phyloP scores from a whole-genome alignment of 2,888 invertebrate species.

The Nebria brevicollis region DNA sequence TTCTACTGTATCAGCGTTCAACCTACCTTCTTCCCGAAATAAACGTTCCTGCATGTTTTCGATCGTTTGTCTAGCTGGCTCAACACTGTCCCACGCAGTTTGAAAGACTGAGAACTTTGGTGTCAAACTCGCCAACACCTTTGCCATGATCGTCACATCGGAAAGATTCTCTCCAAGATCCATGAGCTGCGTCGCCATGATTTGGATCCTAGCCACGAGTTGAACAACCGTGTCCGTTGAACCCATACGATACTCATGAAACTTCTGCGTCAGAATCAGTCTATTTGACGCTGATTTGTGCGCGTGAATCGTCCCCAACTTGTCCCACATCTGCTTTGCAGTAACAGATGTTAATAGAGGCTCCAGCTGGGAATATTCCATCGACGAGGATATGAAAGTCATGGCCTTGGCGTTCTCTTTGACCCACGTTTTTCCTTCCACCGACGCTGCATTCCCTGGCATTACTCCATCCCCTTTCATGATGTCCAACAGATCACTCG shows the following conservation, averaged over 20 bases:
- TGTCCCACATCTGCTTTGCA: no score
- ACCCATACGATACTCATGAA: no score
- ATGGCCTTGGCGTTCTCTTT: conserved; percentile 51
- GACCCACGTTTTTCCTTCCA: conserved; percentile 40
- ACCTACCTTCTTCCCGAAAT: conserved; percentile 42
- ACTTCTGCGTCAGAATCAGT: no score
- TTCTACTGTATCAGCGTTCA: not conserved
- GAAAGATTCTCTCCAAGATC: conserved; percentile 49
- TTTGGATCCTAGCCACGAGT: no score
- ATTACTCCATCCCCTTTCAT: conserved; percentile 27
- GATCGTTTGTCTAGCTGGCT: conserved; percentile 47
- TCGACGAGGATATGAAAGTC: no score
- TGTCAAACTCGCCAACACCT: conserved; percentile 51
- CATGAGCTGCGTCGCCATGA: no score
- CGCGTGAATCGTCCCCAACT: no score
- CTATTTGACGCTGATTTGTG: no score
- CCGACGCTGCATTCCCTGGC: not conserved
- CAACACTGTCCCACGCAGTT: conserved; percentile 48
- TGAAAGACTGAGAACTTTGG: conserved; percentile 49
- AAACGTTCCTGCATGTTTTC: conserved; percentile 34
- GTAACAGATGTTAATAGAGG: no score
- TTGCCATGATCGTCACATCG: conserved; percentile 49
- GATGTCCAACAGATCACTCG: not conserved
- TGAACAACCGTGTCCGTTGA: no score
- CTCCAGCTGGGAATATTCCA: no score